Evolutionary conservation across 1,140 invertebrate species (phyloP).

Genomic region (Frieseomelitta varia): DNA sequence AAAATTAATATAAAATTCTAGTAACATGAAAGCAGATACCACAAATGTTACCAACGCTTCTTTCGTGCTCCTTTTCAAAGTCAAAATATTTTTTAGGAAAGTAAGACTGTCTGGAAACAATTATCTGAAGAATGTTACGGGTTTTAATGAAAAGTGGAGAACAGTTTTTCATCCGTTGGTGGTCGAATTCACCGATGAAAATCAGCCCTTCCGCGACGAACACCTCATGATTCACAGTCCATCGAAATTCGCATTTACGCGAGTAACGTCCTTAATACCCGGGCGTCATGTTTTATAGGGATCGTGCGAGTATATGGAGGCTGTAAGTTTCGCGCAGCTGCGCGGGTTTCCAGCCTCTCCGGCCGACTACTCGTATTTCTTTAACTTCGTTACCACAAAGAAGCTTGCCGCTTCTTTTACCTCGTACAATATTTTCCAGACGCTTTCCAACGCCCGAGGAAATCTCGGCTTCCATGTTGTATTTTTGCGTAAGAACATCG

Average conservation of each 20-base stretch:
- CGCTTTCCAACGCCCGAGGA: slow-evolving; percentile 12
- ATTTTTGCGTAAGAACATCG: background rate
- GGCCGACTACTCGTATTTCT: slow-evolving; percentile 37
- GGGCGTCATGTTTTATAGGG: slow-evolving; percentile 12
- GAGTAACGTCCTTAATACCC: slow-evolving; percentile 28
- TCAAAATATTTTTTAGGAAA: background rate
- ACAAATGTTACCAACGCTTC: background rate
- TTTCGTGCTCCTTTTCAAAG: background rate
- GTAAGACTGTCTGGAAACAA: background rate
- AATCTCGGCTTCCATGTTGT: slow-evolving; percentile 10
- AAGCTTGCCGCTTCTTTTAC: slow-evolving; percentile 20
- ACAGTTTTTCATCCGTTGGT: too few relatives aligned
- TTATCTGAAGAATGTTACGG: background rate
- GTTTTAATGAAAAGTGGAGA: background rate
- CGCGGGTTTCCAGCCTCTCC: background rate
- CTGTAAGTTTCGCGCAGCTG: slow-evolving; percentile 21
- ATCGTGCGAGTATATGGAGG: slow-evolving; percentile 9
- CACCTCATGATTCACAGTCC: background rate
- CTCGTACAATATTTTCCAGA: slow-evolving; percentile 36
- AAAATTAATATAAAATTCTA: too few relatives aligned
- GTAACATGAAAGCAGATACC: too few relatives aligned
- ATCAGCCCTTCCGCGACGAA: too few relatives aligned
- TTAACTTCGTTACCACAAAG: slow-evolving; percentile 45
- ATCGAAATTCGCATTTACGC: slow-evolving; percentile 18
- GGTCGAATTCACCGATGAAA: background rate